phyloP scores from a whole-genome alignment of 2,113 vertebrate genomes.

The Vidua chalybeata region DNA sequence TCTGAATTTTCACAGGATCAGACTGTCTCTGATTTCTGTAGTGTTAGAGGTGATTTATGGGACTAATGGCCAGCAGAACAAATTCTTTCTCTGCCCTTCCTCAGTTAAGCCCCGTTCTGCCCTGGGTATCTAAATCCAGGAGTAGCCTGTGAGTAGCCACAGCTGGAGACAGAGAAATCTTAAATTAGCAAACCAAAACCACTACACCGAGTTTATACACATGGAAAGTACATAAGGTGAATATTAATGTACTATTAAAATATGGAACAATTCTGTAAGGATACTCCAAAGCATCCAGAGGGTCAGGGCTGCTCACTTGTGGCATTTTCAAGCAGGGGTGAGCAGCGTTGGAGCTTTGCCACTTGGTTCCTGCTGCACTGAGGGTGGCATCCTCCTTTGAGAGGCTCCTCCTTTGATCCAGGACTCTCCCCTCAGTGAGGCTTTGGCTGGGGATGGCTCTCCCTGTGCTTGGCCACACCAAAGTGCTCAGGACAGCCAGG shows the following conservation, averaged over 20 bases:
- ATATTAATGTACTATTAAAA: neutral
- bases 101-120: neutral
- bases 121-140: accelerated
- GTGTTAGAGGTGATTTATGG: neutral
- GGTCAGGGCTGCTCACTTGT: neutral
- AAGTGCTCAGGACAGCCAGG: accelerated
- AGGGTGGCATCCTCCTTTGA: neutral
- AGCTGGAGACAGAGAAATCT: neutral
- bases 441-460: neutral
- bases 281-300: neutral
- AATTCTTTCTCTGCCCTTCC: neutral
- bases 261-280: neutral
- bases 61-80: neutral
- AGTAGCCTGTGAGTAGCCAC: accelerated
- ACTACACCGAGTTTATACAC: neutral
- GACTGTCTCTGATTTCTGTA: neutral
- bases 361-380: accelerated
- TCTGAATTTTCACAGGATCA: neutral
- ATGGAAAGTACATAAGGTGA: neutral
- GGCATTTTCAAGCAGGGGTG: neutral
- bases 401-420: neutral
- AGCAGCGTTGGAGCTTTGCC: neutral
- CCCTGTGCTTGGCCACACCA: accelerated
- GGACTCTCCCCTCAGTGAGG: accelerated
- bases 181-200: neutral